A percentile compares a stretch with the other conserved stretches of the same genome.
Evolutionary conservation across 2,888 invertebrate genomes (phyloP).

Genomic region (Chloromyia formosa): DNA sequence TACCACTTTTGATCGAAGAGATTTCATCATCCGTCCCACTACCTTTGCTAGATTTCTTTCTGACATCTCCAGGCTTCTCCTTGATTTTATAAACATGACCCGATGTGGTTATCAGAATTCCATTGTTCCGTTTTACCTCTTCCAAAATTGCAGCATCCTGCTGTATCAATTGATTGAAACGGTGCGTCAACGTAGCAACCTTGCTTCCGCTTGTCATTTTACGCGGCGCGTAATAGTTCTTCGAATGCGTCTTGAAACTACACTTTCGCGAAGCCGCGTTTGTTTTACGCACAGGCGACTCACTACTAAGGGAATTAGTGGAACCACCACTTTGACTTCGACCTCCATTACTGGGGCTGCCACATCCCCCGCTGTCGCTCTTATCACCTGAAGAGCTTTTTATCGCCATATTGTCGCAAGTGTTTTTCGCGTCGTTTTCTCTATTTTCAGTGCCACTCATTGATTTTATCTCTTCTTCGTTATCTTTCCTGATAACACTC

Average conservation of each 20-base stretch:
- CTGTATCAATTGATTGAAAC: slow-evolving; percentile 73
- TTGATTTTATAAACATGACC: slow-evolving; percentile 63
- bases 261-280: slow-evolving; percentile 57
- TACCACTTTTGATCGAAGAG: slow-evolving; percentile 16
- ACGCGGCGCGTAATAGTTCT: slow-evolving; percentile 57
- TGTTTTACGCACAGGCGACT: slow-evolving; percentile 48
- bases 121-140: slow-evolving; percentile 69
- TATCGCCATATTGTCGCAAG: no score
- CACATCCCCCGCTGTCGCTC: slow-evolving; percentile 45
- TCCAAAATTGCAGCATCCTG: slow-evolving; percentile 64
- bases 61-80: background rate
- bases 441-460: slow-evolving; percentile 16
- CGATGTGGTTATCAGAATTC: slow-evolving; percentile 64
- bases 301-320: slow-evolving; percentile 48
- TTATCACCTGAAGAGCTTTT: slow-evolving; percentile 43
- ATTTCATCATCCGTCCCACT: slow-evolving; percentile 39
- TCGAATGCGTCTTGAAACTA: slow-evolving; percentile 62
- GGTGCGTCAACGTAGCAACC: slow-evolving; percentile 75
- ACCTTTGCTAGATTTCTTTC: slow-evolving; percentile 6
- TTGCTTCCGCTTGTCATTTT: slow-evolving; percentile 62
- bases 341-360: slow-evolving; percentile 9
- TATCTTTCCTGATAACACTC: slow-evolving; percentile 32
- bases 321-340: slow-evolving; percentile 46
- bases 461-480: slow-evolving; percentile 37
- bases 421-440: slow-evolving; percentile 23